phyloP scores from a whole-genome alignment of 2,888 invertebrate genomes.

The Gymnocheta viridis region DNA sequence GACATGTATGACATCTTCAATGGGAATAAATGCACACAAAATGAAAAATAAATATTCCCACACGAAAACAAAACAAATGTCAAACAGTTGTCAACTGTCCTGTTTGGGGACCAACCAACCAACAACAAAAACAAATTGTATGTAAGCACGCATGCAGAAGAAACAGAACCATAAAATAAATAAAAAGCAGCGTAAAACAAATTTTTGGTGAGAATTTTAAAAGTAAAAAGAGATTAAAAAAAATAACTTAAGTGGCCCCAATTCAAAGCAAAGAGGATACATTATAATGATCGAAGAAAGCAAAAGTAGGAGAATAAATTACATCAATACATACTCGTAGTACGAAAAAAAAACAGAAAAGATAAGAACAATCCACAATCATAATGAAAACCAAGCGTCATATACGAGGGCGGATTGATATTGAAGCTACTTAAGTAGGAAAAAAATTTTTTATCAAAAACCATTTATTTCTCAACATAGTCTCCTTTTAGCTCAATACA shows the following conservation, averaged over 20 bases:
- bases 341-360: background rate
- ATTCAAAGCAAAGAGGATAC: conserved; percentile 11
- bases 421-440: too few relatives aligned
- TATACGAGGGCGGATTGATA: conserved; percentile 4
- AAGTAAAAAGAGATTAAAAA: conserved; percentile 35
- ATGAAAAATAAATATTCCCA: conserved; percentile 60
- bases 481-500: too few relatives aligned
- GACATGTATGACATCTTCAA: conserved; percentile 63
- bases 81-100: conserved; percentile 68
- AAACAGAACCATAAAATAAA: background rate
- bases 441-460: too few relatives aligned
- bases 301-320: conserved; percentile 24
- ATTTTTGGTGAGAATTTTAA: conserved; percentile 35
- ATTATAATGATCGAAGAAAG: conserved; percentile 25
- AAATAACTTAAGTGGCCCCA: conserved; percentile 47
- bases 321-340: conserved; percentile 15
- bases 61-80: conserved; percentile 68
- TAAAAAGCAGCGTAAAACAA: background rate
- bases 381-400: conserved; percentile 11
- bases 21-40: conserved; percentile 20
- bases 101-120: conserved; percentile 32
- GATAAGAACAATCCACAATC: conserved; percentile 16
- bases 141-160: conserved; percentile 35
- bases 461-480: too few relatives aligned
- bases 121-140: conserved; percentile 22